A percentile compares a stretch with the other conserved stretches of the same genome.
Evolutionary conservation across 30 jellyfish, hydroid and myxozoan genomes (phyloP).

Genomic region (Turritopsis rubra): DNA sequence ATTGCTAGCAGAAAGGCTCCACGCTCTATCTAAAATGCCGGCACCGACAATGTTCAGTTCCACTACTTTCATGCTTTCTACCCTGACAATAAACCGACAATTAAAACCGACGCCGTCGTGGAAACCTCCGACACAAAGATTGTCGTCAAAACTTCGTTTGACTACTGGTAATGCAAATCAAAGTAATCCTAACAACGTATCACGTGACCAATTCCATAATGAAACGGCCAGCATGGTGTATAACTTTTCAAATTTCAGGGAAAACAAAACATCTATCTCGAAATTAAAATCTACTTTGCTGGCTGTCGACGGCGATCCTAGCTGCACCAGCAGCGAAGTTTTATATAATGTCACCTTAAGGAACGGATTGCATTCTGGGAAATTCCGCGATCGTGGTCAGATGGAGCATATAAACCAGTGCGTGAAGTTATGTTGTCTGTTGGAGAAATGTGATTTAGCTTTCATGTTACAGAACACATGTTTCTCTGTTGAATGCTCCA

Average conservation of each 20-base stretch:
- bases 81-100: background rate
- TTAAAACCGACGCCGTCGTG: background rate
- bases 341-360: slow-evolving; percentile 69
- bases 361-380: slow-evolving; percentile 77
- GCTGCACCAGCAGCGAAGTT: slow-evolving; percentile 82
- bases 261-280: background rate
- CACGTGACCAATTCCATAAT: background rate
- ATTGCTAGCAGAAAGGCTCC: slow-evolving; percentile 19
- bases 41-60: background rate
- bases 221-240: background rate
- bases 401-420: slow-evolving; percentile 75
- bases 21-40: slow-evolving; percentile 25
- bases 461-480: slow-evolving; percentile 80
- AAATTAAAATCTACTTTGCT: background rate
- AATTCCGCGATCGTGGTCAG: slow-evolving; percentile 73
- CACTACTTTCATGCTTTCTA: background rate
- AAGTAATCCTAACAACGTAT: background rate
- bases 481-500: slow-evolving; percentile 76
- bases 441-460: slow-evolving; percentile 78
- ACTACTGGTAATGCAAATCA: background rate
- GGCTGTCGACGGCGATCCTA: slow-evolving; percentile 59
- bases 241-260: background rate
- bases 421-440: slow-evolving; percentile 64
- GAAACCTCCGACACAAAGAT: background rate
- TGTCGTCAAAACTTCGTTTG: background rate